Evolutionary conservation across 2,797 vertebrate species (phyloP), one percentile per base, ranked within the genome.

Genomic region (Sebastolobus altivelis): DNA sequence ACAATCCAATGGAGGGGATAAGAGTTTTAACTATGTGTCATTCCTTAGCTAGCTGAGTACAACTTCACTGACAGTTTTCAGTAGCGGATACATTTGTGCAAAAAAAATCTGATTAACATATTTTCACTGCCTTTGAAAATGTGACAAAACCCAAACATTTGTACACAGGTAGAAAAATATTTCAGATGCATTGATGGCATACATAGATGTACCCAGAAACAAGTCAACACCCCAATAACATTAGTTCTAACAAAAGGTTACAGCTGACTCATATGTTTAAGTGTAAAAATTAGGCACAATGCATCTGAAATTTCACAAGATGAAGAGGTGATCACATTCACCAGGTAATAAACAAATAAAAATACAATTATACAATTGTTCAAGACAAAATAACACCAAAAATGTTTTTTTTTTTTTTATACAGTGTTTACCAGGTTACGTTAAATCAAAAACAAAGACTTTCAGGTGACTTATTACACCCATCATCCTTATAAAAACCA

Each of bases 221-320:
- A 85, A 68, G 58, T 46, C 18, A 72, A 40, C 11, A 43, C 33
- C 25, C 16, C n/a, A 68, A 14, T 68, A 80, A 82, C 62, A 86
- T 49, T 70, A 75, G 3, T 59, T 75, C 22, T 71, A 76, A 74
- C 20, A 80, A 65, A 40, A 76, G 7, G 6, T 80, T 87, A 88
- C 38, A 87, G 31, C 38, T 66, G n/a, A 80, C 70, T 61, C n/a
- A 72, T 59, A 70, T 59, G 69, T 40, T 76, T 4, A 81, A 22
- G 73, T 92, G 86, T 92, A 38, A 52, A 82, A 65, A 82, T 76
- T 7, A 63, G 31, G 95, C 89, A 95, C 72, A 97, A 96, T 96
- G 96, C 96, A 97, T 95, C 95, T 96, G 96, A 97, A 98, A 97
- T 96, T 86, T 96, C 89, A 97, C 94, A 97, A 84, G 86, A 89